Percentiles rank a stretch among this genome's conserved stretches.
These are phyloP conservation scores for Himalopsyche kuldschensis DNA, from an alignment of 2,888 invertebrate genomes.

Conservation along the genomic window DNA sequence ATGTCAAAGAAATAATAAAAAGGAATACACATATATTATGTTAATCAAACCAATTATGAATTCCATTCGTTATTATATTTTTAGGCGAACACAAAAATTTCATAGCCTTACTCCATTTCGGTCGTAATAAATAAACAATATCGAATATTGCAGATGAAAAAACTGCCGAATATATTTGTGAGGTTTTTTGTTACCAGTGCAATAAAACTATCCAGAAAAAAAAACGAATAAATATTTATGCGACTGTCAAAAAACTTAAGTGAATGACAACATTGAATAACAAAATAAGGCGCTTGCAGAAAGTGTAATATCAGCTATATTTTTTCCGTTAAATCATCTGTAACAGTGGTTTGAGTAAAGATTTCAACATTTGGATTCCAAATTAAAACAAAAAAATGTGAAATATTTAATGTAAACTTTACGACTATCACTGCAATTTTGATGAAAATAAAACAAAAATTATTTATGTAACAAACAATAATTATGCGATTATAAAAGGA, in stretches of 20 bases:
- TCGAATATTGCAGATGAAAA: background rate
- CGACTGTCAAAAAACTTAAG: background rate
- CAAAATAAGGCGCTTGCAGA: background rate
- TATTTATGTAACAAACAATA: background rate
- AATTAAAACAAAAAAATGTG: background rate
- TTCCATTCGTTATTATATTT: no score
- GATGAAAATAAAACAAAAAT: background rate
- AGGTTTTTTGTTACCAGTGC: background rate
- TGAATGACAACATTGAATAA: background rate
- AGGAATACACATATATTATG: no score
- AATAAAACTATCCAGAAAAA: background rate
- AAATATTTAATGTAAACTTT: background rate
- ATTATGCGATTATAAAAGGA: no score
- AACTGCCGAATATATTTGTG: background rate
- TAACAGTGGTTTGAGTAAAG: background rate
- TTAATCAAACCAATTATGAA: no score
- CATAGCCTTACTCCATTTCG: background rate
- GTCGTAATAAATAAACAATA: background rate
- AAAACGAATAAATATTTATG: background rate
- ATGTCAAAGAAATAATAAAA: no score
- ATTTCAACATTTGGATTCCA: background rate
- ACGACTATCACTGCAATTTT: background rate
- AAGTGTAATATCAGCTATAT: background rate
- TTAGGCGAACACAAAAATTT: background rate
- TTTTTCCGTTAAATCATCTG: background rate